Percentiles rank a stretch among this genome's conserved stretches.
These are phyloP conservation scores for Notamacropus eugenii DNA, from an alignment of 2,797 vertebrate genomes.

Conservation along the genomic window DNA sequence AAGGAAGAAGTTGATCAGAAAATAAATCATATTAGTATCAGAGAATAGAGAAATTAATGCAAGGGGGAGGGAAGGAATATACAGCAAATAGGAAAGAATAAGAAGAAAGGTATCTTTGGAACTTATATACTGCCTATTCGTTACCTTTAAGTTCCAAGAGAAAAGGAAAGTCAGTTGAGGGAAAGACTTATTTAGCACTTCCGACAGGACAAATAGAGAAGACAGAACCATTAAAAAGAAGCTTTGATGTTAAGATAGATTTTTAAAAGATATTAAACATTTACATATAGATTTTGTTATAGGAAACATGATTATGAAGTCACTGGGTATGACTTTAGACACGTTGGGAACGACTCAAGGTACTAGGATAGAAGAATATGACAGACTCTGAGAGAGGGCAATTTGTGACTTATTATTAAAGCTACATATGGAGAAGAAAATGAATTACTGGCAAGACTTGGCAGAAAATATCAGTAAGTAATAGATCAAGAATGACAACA, in stretches of 20 bases:
- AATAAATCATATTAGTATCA: neutral
- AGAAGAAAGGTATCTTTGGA: slow-evolving; percentile 1
- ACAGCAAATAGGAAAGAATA: slow-evolving; percentile 7
- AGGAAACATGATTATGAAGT: slow-evolving; percentile 58
- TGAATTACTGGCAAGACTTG: slow-evolving; percentile 2
- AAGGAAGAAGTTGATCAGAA: slow-evolving; percentile 12
- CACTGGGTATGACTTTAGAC: slow-evolving; percentile 4
- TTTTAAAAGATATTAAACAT: slow-evolving; percentile 58
- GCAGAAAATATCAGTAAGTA: neutral
- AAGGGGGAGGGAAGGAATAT: slow-evolving; percentile 8
- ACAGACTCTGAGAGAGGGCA: slow-evolving; percentile 18
- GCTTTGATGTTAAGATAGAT: slow-evolving; percentile 56
- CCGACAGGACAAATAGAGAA: slow-evolving; percentile 37
- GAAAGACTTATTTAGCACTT: slow-evolving; percentile 29
- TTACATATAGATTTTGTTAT: slow-evolving; percentile 40
- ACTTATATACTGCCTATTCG: slow-evolving; percentile 44
- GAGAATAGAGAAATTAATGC: slow-evolving; percentile 12
- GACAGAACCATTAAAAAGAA: slow-evolving; percentile 26
- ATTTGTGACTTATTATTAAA: slow-evolving; percentile 36
- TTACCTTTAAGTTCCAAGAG: slow-evolving; percentile 7
- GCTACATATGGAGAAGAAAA: neutral
- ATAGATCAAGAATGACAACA: neutral
- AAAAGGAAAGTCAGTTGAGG: slow-evolving; percentile 24
- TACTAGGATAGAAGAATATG: slow-evolving; percentile 33
- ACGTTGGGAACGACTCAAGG: slow-evolving; percentile 26